Base-by-base conservation (phyloP, 2,888 invertebrate species). In the Spilosoma lubricipeda region DNA sequence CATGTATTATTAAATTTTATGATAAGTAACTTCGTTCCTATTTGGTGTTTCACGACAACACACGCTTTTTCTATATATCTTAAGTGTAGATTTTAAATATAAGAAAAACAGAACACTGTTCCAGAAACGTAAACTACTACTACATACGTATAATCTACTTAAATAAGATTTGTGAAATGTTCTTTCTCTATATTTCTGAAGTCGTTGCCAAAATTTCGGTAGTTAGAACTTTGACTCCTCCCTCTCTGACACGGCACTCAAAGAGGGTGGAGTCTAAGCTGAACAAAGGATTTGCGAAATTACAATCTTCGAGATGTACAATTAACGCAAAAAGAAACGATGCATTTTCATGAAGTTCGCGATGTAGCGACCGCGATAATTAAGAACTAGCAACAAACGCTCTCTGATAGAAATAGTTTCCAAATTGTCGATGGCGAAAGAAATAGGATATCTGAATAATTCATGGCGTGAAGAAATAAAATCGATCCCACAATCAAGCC, bases 401-500 rank as follows among this genome's bases (percentile, higher is more conserved):
- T 70, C 74, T 67, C 70, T 77, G 76, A 78, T 78, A 80, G 75
- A 77, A 80, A 81, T 76, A 76, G 80, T 77, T 78, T 45, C 79
- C 72, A 65, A 74, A 78, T 76, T 75, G 75, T 70, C 36, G 69
- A 80, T 77, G 67, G 83, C 80, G 86, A 90, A 90, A 89, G 88
- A 86, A 86, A 85, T 86, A 82, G 87, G 87, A 84, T 87, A 80
- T 77, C 85, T 91, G 90, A 89, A 91, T 92, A 88, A 91, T 91
- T 91, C 91, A 91, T 90, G 81, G 78, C 79, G 76, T 73, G 85
- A 81, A 87, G 88, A 90, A 89, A 91, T 89, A 90, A 90, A 83
- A 90, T 89, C 86, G 89, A 90, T 87, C 85, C 86, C 87, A 88
- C 87, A 89, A 91, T 90, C 88, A 90, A 88, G 85, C 86, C 83